A percentile compares a stretch with the other conserved stretches of the same genome.
phyloP scores from a whole-genome alignment of 2,113 vertebrate genomes.

The Pipa parva region DNA sequence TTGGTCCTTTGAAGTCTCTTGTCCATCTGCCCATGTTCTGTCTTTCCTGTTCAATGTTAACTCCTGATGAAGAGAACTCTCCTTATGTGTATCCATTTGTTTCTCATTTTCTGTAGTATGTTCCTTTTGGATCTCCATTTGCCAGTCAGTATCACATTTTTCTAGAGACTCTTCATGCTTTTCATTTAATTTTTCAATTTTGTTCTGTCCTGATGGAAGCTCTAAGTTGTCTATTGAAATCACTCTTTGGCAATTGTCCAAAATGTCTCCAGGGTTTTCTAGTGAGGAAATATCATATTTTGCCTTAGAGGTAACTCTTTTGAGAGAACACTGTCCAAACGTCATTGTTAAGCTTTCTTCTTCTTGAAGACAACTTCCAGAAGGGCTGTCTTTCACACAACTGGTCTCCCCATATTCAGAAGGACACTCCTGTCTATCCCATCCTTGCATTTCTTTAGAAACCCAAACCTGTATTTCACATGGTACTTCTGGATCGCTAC shows the following conservation, averaged over 20 bases:
- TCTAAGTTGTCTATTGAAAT: neutral
- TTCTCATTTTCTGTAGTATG: neutral
- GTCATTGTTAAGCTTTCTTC: constrained; percentile 14
- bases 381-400: neutral
- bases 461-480: constrained; percentile 13
- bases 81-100: neutral
- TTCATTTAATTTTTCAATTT: neutral
- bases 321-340: constrained; percentile 1
- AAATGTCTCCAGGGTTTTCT: neutral
- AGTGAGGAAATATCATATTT: neutral
- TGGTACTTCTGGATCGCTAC: neutral
- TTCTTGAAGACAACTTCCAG: neutral
- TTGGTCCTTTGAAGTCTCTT: constrained; percentile 13
- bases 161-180: neutral
- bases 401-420: neutral
- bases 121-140: neutral
- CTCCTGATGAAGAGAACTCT: neutral
- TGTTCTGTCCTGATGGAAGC: neutral
- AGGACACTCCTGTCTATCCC: constrained; percentile 5
- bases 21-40: constrained; percentile 38
- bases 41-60: neutral
- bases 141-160: neutral
- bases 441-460: constrained; percentile 4
- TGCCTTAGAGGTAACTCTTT: neutral
- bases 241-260: neutral